Evolutionary conservation across 1,140 invertebrate genomes (phyloP), one percentile per base, ranked within the genome.

Genomic region (Chironomus tepperi): DNA sequence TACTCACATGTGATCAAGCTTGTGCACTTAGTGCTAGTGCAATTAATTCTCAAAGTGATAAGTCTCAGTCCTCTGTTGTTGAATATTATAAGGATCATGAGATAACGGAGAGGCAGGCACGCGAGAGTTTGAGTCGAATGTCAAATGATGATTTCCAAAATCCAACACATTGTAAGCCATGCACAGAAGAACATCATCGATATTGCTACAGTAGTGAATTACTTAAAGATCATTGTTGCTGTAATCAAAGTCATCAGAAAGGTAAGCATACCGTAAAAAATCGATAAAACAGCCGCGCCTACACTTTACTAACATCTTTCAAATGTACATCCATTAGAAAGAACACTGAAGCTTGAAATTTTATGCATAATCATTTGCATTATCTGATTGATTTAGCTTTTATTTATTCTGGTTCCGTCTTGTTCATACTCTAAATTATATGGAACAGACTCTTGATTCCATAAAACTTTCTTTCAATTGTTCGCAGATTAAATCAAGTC

Each of bases 261-360:
- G 65, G 65, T 70, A 57, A 57, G n/a, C 3, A 34, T 34, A 34
- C 24, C 24, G 24, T 34, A 34, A 34, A 21, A 70, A 16, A 70
- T 70, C 16, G n/a, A 19, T 18, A 21, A 70, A 70, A 3, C 18
- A 5, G 65, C 65, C 65, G n/a, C 65, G 10, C 65, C 65, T 19
- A 70, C 1, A 70, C 3, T 19, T 70, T 19, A 18, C 16, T 8
- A 70, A 70, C 18, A 2, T 67, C 65, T 16, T n/a, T 57, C 47
- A 57, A 57, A n/a, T n/a, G n/a, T n/a, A n/a, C n/a, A n/a, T 57
- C 7, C 10, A 12, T 57, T 57, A 12, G 47, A 57, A 57, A 2
- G 47, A 12, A 57, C 65, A 70, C 7, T 19, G 16, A 70, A 70
- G 65, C 65, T 70, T 70, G 65, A 70, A 70, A 70, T 70, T 34